Base-by-base conservation (phyloP, 2,888 invertebrate species). In the Harpagoxenus sublaevis region DNA sequence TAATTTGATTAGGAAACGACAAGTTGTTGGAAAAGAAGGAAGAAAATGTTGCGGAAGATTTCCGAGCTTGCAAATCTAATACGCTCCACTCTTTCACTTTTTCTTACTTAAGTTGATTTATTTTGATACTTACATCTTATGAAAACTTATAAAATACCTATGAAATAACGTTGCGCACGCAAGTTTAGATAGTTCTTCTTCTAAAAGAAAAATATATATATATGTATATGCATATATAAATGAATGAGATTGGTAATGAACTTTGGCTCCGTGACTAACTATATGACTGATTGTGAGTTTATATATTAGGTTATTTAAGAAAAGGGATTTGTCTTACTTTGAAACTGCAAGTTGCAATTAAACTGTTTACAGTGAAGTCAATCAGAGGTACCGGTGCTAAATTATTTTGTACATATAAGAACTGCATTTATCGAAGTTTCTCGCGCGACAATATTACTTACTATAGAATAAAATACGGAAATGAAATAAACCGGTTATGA, bases 1-100 rank as follows among this genome's bases (percentile, higher is more conserved):
- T 65, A n/a, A 66, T 71, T 57, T 45, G 45, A 79, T 70, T 35
- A 53, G 45, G 12, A 66, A 28, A 57, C 28, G 39, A 51, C 15
- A 66, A 77, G 28, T 48, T 63, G n/a, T 5, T 10, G 23, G 28
- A 28, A 60, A 81, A 31, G 42, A 48, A 35, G n/a, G 10, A 51
- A 83, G 35, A 55, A 55, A 82, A 63, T 23, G 12, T 51, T 48
- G 42, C 42, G 8, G 10, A 71, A 71, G 62, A 62, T 42, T 28
- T 28, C 8, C 5, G 23, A 75, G 9, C 5, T 35, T 62, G 45
- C 5, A 62, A 75, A 75, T 62, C 15, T 62, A 28, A 18, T 45
- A 60, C 23, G 62, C 35, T 2, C 5, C 15, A 48, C 15, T 62
- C 15, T 62, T 60, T 45, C 8, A 12, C 8, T 8, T 62, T 62